Conservation (phyloP, 2,888 invertebrate species). For the Drosophila mimica region DNA sequence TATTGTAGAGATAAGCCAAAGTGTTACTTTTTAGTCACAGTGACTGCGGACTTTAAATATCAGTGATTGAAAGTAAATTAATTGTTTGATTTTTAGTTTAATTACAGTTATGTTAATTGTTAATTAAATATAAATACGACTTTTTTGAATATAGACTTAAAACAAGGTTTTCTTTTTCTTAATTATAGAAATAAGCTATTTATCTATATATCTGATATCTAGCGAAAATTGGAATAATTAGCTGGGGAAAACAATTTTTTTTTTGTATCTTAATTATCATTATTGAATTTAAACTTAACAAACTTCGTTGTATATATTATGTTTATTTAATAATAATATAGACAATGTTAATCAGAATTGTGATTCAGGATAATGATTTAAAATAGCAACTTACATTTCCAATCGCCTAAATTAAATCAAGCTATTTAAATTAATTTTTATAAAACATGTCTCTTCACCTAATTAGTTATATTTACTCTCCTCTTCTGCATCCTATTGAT, state of each 20-base stretch:
- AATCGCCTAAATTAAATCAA: not conserved
- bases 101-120: no score
- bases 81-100: not conserved
- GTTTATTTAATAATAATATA: not conserved
- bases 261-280: no score
- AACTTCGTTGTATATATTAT: not conserved
- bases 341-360: not conserved
- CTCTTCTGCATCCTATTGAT: not conserved
- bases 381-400: not conserved
- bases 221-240: no score
- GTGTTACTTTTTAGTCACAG: not conserved
- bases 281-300: not conserved
- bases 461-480: not conserved
- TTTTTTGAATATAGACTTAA: not conserved
- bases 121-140: no score
- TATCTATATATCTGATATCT: not conserved
- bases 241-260: no score
- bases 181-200: not conserved
- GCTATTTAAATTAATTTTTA: not conserved
- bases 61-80: not conserved
- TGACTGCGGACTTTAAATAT: not conserved
- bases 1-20: not conserved
- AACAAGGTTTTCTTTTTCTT: not conserved
- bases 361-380: not conserved
- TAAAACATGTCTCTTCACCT: not conserved